These are phyloP conservation scores for Macrotis lagotis DNA, from an alignment of 2,113 vertebrate genomes.

Conservation along the genomic window DNA sequence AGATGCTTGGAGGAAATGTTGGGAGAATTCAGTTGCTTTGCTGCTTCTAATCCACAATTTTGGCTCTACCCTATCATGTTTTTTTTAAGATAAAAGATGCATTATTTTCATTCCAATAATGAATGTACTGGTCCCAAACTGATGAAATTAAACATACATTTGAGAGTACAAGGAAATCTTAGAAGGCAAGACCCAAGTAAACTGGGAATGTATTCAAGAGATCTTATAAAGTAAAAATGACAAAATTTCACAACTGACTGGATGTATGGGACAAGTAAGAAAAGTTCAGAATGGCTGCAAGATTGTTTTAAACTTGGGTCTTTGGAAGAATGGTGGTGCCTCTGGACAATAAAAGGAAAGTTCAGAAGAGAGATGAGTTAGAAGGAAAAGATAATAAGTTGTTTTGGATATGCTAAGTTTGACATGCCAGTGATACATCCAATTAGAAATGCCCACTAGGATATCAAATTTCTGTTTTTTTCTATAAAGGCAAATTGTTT, in stretches of 20 bases:
- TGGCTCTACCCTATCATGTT: no score
- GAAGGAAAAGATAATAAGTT: background rate
- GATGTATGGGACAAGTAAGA: background rate
- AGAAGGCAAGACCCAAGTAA: no score
- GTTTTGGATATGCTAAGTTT: background rate
- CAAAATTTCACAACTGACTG: background rate
- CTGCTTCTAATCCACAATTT: no score
- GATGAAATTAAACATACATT: no score
- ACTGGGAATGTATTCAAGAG: background rate
- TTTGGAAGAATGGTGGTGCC: background rate
- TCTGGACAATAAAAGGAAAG: background rate
- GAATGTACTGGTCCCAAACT: no score
- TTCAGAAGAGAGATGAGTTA: background rate
- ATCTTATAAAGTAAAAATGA: background rate
- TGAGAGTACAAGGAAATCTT: no score
- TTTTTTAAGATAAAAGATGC: no score
- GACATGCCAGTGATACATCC: background rate
- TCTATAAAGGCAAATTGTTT: background rate
- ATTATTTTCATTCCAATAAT: no score
- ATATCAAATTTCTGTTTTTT: no score
- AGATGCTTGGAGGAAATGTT: no score
- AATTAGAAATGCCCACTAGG: background rate
- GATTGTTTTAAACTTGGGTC: background rate
- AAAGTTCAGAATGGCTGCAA: background rate
- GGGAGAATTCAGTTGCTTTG: no score